phyloP scores from a whole-genome alignment of 2,888 invertebrate genomes.

The Ormia ochracea region DNA sequence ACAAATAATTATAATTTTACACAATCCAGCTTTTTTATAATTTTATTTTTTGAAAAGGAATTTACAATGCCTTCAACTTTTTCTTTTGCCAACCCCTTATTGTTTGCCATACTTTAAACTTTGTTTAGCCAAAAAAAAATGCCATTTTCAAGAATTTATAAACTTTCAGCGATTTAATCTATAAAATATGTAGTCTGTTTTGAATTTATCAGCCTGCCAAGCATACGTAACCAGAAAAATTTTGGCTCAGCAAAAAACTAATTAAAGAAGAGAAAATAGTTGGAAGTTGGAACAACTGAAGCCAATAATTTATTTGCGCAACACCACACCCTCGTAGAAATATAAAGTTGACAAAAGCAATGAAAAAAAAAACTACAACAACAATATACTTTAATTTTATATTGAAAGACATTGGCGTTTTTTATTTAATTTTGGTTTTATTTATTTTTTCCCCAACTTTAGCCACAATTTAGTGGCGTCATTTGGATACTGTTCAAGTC shows the following conservation, averaged over 20 bases:
- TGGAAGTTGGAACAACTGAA: constrained; percentile 4
- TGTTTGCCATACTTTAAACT: too few relatives aligned
- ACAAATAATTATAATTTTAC: too few relatives aligned
- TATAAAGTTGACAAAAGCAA: constrained; percentile 3
- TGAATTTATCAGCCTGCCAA: constrained; percentile 2
- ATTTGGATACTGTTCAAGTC: constrained; percentile 48
- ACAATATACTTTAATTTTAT: not conserved
- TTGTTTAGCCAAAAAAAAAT: too few relatives aligned
- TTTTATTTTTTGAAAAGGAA: too few relatives aligned
- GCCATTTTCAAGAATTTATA: not conserved
- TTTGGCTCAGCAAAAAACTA: constrained; percentile 23
- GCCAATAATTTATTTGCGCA: constrained; percentile 42
- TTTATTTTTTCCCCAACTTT: not conserved
- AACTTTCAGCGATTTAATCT: not conserved
- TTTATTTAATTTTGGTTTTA: too few relatives aligned
- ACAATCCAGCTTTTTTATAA: too few relatives aligned
- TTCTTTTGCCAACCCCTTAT: too few relatives aligned
- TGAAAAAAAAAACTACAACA: not conserved
- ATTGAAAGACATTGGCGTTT: not conserved
- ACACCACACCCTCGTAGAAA: constrained; percentile 35
- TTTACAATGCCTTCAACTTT: too few relatives aligned
- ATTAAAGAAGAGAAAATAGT: not conserved
- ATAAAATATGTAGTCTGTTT: not conserved
- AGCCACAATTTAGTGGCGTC: constrained; percentile 50
- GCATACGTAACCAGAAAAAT: constrained; percentile 1